phyloP scores from a whole-genome alignment of 2,113 vertebrate species.

The Vidua macroura region DNA sequence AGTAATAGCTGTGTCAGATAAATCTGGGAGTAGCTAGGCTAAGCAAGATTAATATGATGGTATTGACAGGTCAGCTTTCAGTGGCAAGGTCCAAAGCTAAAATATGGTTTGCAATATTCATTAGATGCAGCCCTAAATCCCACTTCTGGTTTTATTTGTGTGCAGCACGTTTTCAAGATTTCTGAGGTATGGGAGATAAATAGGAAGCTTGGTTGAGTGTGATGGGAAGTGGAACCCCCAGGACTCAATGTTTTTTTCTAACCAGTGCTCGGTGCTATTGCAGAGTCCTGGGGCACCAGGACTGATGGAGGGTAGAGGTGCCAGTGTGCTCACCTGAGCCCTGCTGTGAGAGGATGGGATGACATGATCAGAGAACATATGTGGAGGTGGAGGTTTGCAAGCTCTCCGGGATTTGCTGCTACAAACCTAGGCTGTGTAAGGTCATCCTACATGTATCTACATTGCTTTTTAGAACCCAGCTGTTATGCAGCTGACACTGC shows the following conservation, averaged over 20 bases:
- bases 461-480: neutral
- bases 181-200: neutral
- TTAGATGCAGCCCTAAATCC: neutral
- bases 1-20: neutral
- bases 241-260: neutral
- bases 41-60: neutral
- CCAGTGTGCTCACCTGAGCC: neutral
- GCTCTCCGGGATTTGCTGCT: neutral
- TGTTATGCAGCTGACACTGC: neutral
- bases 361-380: neutral
- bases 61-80: neutral
- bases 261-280: neutral
- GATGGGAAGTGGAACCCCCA: neutral
- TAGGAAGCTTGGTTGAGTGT: neutral
- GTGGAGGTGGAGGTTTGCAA: neutral
- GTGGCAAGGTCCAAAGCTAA: neutral
- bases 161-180: neutral
- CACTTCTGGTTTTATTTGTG: neutral
- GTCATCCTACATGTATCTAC: neutral
- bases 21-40: neutral
- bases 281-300: neutral
- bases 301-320: neutral
- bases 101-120: neutral
- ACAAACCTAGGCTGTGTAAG: neutral
- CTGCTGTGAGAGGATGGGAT: rapidly evolving